Evolutionary conservation across 2,888 invertebrate genomes (phyloP).

Genomic region (Eurytoma adleriae): DNA sequence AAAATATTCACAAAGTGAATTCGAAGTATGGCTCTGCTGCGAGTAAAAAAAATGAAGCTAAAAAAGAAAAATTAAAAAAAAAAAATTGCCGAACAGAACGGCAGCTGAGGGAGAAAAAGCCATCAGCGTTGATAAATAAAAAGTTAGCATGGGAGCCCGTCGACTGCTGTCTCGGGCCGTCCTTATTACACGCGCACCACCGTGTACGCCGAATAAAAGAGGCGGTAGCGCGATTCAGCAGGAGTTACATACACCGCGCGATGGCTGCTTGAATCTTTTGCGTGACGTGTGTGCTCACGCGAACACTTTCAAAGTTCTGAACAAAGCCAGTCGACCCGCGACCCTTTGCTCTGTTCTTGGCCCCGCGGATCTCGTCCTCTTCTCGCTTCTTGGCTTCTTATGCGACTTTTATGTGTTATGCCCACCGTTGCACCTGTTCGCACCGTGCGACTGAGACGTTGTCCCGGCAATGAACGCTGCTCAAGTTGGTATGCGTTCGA

Average conservation of each 20-base stretch:
- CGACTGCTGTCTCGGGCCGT: conserved; percentile 64
- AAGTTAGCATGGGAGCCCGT: conserved; percentile 67
- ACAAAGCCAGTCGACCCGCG: conserved; percentile 21
- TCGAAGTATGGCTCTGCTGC: background rate
- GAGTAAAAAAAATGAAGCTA: background rate
- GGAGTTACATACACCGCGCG: background rate
- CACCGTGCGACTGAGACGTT: too few species aligned
- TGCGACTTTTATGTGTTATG: conserved; percentile 17
- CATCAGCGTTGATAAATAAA: conserved; percentile 74
- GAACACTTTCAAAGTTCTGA: background rate
- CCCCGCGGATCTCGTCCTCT: conserved; percentile 43
- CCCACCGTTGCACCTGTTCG: too few species aligned
- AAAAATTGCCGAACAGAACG: background rate
- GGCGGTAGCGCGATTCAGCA: background rate
- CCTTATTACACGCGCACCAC: conserved; percentile 63
- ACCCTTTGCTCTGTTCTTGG: conserved; percentile 57
- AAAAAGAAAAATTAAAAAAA: background rate
- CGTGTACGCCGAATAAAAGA: conserved; percentile 47
- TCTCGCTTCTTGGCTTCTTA: conserved; percentile 21
- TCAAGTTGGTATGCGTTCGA: too few species aligned
- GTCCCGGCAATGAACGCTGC: too few species aligned
- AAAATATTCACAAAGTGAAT: conserved; percentile 18
- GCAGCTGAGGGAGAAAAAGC: conserved; percentile 65
- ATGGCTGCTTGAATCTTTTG: conserved; percentile 5
- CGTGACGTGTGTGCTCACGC: background rate